Percentiles rank a stretch among this genome's conserved stretches.
Conservation (phyloP, 1,140 invertebrate genomes). For the Chironomus tepperi region DNA sequence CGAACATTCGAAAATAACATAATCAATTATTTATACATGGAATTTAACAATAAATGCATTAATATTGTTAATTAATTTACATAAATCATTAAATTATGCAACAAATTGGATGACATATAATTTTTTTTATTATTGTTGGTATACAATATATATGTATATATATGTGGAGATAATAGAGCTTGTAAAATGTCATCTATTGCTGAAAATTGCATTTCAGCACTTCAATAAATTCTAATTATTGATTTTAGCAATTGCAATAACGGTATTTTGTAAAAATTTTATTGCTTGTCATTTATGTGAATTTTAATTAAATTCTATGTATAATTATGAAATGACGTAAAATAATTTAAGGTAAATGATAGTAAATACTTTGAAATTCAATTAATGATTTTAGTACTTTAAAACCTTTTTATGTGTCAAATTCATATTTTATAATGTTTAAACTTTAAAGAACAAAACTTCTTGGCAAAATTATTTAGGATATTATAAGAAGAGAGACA, state of each 20-base stretch:
- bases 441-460: no score
- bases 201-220: neutral
- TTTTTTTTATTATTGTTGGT: neutral
- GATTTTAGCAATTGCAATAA: neutral
- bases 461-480: no score
- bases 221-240: neutral
- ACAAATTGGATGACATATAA: neutral
- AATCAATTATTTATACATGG: neutral
- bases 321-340: no score
- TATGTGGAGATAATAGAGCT: neutral
- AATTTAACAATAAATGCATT: neutral
- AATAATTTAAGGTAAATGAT: no score
- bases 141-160: neutral
- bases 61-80: constrained; percentile 15
- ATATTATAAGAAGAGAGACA: no score
- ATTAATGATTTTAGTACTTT: no score
- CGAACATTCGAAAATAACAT: neutral
- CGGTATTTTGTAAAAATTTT: neutral
- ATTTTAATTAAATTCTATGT: neutral
- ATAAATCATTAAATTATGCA: constrained; percentile 15
- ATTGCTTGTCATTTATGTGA: neutral
- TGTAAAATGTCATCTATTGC: constrained; percentile 9
- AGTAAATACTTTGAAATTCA: no score
- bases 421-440: no score
- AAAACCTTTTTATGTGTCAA: no score